Evolutionary conservation across 2,888 invertebrate species (phyloP).

Genomic region (Drosophila anomelani): DNA sequence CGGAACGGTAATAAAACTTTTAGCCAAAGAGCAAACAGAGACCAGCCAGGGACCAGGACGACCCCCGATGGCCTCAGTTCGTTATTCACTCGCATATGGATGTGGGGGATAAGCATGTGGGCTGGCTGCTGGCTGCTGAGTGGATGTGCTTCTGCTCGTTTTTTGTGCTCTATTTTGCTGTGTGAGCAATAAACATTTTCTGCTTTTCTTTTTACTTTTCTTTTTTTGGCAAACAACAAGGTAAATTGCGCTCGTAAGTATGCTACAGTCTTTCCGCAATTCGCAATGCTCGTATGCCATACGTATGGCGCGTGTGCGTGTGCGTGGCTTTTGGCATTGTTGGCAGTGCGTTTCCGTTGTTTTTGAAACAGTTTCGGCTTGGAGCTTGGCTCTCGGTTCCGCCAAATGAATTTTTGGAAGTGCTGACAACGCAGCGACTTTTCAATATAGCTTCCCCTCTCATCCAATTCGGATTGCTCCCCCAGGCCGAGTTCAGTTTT

Average conservation of each 20-base stretch:
- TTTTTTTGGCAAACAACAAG: constrained; percentile 59
- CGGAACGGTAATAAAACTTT: constrained; percentile 77
- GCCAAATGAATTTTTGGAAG: constrained; percentile 77
- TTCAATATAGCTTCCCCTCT: constrained; percentile 34
- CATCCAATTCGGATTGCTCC: constrained; percentile 74
- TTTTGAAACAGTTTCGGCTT: constrained; percentile 61
- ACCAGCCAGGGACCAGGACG: constrained; percentile 21
- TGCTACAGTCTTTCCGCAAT: constrained; percentile 64
- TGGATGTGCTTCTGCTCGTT: constrained; percentile 21
- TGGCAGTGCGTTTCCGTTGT: constrained; percentile 37
- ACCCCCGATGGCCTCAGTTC: constrained; percentile 68
- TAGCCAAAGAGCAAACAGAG: constrained; percentile 57
- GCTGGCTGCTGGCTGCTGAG: constrained; percentile 16
- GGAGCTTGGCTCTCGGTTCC: constrained; percentile 31
- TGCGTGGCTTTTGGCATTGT: constrained; percentile 25
- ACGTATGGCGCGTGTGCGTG: constrained; percentile 20
- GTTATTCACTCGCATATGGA: constrained; percentile 45
- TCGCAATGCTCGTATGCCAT: constrained; percentile 14
- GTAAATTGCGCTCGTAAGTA: constrained; percentile 71
- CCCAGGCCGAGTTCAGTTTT: constrained; percentile 71
- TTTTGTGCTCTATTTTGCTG: constrained; percentile 42
- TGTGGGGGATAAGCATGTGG: constrained; percentile 18
- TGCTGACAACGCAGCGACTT: constrained; percentile 65
- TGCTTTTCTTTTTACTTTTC: constrained; percentile 16
- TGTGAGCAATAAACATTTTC: constrained; percentile 63